These are phyloP conservation scores for Struthidea cinerea DNA, from an alignment of 2,113 vertebrate genomes.

Conservation along the genomic window DNA sequence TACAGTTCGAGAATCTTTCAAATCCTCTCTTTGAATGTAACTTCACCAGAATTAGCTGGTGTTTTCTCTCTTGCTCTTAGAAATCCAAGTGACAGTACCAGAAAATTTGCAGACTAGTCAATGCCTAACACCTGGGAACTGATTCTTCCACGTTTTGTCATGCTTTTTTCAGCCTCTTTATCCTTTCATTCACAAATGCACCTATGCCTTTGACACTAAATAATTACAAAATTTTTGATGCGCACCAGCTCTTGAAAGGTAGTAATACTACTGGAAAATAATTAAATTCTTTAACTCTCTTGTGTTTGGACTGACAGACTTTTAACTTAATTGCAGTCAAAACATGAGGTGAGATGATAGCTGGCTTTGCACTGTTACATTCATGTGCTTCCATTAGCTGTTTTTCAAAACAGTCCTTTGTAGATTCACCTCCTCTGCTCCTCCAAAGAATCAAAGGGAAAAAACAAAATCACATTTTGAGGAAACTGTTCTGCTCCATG, in stretches of 20 bases:
- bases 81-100: not conserved
- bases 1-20: not conserved
- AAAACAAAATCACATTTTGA: not conserved
- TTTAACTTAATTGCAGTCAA: not conserved
- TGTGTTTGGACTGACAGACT: not conserved
- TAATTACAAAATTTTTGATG: not conserved
- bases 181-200: not conserved
- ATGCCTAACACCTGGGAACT: not conserved
- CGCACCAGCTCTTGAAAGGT: not conserved
- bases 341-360: not conserved
- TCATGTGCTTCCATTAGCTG: not conserved
- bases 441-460: not conserved
- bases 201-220: not conserved
- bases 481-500: not conserved
- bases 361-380: not conserved
- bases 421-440: not conserved
- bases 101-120: not conserved
- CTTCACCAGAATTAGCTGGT: not conserved
- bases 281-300: not conserved
- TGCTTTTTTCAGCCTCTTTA: not conserved
- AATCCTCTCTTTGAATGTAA: not conserved
- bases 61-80: not conserved
- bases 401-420: not conserved
- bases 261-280: not conserved
- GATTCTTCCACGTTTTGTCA: not conserved